Evolutionary conservation across 2,797 vertebrate species (phyloP).

Genomic region (Euphonia xanthogaster): DNA sequence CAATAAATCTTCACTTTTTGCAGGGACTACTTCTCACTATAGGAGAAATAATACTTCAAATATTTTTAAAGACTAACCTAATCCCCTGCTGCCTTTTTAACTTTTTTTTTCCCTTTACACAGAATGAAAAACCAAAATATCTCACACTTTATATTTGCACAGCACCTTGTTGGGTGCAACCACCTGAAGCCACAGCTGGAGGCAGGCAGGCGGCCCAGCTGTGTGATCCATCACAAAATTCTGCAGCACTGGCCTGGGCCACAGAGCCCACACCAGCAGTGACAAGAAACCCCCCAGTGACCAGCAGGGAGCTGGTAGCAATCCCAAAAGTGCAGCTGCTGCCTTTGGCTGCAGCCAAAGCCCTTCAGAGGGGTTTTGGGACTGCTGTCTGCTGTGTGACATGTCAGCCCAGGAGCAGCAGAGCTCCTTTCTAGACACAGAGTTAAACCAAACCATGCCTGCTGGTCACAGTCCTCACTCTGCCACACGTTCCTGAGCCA

Average conservation of each 20-base stretch:
- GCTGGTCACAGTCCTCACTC: not conserved
- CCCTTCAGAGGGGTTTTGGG: rapidly evolving
- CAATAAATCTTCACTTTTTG: not conserved
- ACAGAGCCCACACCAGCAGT: rapidly evolving
- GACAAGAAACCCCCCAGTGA: not conserved
- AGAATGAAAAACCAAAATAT: not conserved
- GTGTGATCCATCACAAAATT: not conserved
- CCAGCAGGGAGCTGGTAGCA: not conserved
- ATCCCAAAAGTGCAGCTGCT: not conserved
- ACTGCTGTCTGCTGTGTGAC: not conserved
- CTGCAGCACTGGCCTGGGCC: not conserved
- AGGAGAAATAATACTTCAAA: not conserved
- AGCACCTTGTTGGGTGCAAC: not conserved
- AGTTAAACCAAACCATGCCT: not conserved
- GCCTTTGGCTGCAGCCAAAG: not conserved
- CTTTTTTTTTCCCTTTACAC: not conserved
- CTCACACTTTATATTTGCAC: not conserved
- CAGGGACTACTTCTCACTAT: not conserved
- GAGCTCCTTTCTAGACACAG: not conserved
- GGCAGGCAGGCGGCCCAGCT: not conserved
- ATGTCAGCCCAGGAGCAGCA: rapidly evolving
- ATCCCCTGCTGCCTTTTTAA: not conserved
- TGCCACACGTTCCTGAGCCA: not conserved
- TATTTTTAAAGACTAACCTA: not conserved
- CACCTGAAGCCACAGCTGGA: not conserved